These are phyloP conservation scores for Dermolepida albohirtum DNA, from an alignment of 2,888 invertebrate species.

Conservation along the genomic window DNA sequence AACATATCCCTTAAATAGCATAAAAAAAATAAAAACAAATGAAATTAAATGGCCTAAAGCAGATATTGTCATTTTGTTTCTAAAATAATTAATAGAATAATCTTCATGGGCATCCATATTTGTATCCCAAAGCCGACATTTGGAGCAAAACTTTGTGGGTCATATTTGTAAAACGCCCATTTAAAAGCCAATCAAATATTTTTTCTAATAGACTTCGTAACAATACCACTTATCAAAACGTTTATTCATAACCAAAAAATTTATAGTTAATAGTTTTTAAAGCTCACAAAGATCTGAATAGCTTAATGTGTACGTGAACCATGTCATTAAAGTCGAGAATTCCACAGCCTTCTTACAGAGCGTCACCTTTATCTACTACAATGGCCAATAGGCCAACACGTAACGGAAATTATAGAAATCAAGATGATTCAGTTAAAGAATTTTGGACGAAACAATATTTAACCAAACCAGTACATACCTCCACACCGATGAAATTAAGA, in stretches of 20 bases:
- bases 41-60: too few species aligned
- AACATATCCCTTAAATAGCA: too few species aligned
- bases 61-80: too few species aligned
- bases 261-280: conserved; percentile 4
- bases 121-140: conserved; percentile 31
- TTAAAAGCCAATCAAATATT: conserved; percentile 6
- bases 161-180: background rate
- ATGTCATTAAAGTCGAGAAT: conserved; percentile 41
- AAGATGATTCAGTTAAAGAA: conserved; percentile 21
- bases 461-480: conserved; percentile 68
- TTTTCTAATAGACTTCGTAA: background rate
- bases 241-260: conserved; percentile 7
- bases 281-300: conserved; percentile 23
- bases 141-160: conserved; percentile 32
- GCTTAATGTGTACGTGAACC: conserved; percentile 6
- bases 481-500: conserved; percentile 73
- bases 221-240: background rate
- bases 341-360: conserved; percentile 18
- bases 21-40: too few species aligned
- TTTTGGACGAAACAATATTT: conserved; percentile 1
- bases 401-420: conserved; percentile 36
- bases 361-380: conserved; percentile 39
- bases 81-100: conserved; percentile 2
- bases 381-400: conserved; percentile 36
- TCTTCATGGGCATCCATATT: conserved; percentile 32